Evolutionary conservation across 1,140 invertebrate species (phyloP), one percentile per base, ranked within the genome.

Genomic region (Megathymus violae): DNA sequence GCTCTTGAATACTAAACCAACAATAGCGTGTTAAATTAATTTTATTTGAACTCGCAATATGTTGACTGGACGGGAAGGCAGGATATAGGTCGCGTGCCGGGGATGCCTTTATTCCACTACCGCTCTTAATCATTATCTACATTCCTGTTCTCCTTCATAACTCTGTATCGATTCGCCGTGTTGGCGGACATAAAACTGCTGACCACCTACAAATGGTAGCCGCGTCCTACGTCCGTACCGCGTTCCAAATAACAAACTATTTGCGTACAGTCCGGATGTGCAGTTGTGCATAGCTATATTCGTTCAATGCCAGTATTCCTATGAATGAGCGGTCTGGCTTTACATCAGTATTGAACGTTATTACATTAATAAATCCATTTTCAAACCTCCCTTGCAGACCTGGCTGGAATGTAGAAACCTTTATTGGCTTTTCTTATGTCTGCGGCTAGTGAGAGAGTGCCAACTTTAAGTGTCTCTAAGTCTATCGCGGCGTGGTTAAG

Each of bases 71-170:
- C n/a, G n/a, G n/a, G n/a, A n/a, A n/a, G 68, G 17, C 58, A 70
- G 61, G 52, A 78, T 74, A 44, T 82, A 74, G 78, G 80, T 76
- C 72, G 69, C 70, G 62, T 76, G 73, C 74, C 72, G 67, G 66
- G 63, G 67, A 77, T 73, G 44, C 75, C 71, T 80, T 81, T 81
- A 71, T 78, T 71, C 69, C 69, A 71, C 50, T 74, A 36, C 67
- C 64, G 59, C 69, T 67, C 60, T 79, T 69, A 79, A 78, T 62
- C 65, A 69, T 82, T 82, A 78, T 76, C 69, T 71, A 69, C 70
- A 74, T 76, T 77, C 74, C 74, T 54, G 66, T 75, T 70, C 75
- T 74, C 70, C 67, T 76, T 77, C 74, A 79, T 76, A 76, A 78
- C 70, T 78, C 59, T 73, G 68, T 73, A 78, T 77, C 70, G 73